Conservation (phyloP, 2,888 invertebrate genomes). For the Oligia latruncula region DNA sequence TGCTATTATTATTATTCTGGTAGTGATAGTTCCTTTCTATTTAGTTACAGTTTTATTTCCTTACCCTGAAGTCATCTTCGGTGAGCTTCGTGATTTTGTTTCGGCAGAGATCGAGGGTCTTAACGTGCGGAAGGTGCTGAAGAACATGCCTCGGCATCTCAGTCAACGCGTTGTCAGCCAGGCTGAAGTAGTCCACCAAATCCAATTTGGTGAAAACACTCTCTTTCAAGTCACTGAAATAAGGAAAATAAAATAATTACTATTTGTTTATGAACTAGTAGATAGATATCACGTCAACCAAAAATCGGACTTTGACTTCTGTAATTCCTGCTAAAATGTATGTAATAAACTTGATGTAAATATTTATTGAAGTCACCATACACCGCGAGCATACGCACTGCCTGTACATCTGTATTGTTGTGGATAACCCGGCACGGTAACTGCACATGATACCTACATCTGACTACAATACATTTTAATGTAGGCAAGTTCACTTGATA, state of each 20-base stretch:
- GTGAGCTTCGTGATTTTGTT: constrained; percentile 94
- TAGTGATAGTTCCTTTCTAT: constrained; percentile 41
- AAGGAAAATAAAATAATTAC: constrained; percentile 45
- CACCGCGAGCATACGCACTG: not conserved
- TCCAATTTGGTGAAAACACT: constrained; percentile 94
- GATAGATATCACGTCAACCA: not conserved
- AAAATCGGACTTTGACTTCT: not conserved
- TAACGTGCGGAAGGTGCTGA: constrained; percentile 93
- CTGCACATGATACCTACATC: constrained; percentile 44
- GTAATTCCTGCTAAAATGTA: not conserved
- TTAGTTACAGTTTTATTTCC: constrained; percentile 32
- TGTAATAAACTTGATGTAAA: not conserved
- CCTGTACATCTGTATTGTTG: constrained; percentile 14
- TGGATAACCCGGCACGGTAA: constrained; percentile 51
- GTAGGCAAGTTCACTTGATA: constrained; percentile 39
- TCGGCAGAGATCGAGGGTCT: constrained; percentile 95
- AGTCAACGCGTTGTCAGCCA: constrained; percentile 94
- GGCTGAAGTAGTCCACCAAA: constrained; percentile 93
- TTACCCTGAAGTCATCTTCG: constrained; percentile 94
- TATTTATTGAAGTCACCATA: not conserved
- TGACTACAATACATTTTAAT: constrained; percentile 10
- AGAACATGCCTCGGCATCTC: constrained; percentile 94
- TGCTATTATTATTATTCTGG: constrained; percentile 44
- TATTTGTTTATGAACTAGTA: not conserved
- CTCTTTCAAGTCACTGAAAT: constrained; percentile 92